Evolutionary conservation across 1,140 invertebrate genomes (phyloP), one percentile per base, ranked within the genome.

Genomic region (Stratiolaelaps scimitus): DNA sequence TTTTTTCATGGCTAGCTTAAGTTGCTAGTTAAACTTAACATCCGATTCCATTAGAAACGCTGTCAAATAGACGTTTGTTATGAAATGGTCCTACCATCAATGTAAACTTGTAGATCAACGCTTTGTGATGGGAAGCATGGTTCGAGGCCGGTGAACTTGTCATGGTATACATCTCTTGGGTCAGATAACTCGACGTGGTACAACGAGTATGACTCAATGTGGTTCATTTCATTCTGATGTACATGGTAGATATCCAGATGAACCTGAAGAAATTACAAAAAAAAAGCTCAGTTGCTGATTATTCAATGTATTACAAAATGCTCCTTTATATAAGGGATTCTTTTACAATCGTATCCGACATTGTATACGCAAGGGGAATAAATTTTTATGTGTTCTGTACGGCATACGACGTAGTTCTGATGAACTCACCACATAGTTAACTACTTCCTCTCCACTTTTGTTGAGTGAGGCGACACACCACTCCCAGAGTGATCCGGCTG

Each of bases 101-200:
- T 34, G 4, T 5, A 29, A 15, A 60, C 53, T 60, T 60, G 53
- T 17, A 60, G 53, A 10, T 26, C 34, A 34, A n/a, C 34, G 34
- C 10, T 6, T 40, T 40, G 34, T 26, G 34, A 60, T 17, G 2
- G 13, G 53, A 60, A 60, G 10, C 53, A 60, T 6, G 53, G 53
- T 23, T 60, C 15, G 10, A 60, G 53, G 26, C 34, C 53, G 23
- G 15, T 60, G 53, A 60, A 60, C 2, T 60, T 5, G 15, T 60
- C 53, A 10, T 29, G 53, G 53, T 60, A 26, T 1, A 60, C 26
- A 17, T n/a, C 15, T 23, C 34, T 60, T 5, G 26, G 53, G 13
- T 60, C 53, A 60, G 20, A 2, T 17, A 6, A 1, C 20, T 26
- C 23, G 53, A 26, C 10, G 26, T 26, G 26, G 15, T 60, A 26